phyloP scores from a whole-genome alignment of 2,113 vertebrate species.

The Progne subis region DNA sequence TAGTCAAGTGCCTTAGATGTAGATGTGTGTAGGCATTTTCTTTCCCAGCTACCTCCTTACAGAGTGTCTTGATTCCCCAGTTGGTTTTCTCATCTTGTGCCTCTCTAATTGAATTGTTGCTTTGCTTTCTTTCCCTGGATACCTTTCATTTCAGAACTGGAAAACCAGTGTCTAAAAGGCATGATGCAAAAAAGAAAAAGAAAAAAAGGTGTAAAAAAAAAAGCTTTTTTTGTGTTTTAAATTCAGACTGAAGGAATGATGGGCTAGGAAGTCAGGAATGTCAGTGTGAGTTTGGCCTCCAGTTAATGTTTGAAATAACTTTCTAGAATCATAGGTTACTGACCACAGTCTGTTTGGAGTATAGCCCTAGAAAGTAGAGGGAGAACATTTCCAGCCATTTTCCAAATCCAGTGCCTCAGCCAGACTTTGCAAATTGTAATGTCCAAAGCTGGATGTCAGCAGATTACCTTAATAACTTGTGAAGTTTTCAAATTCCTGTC shows the following conservation, averaged over 20 bases:
- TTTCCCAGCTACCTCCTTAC: not conserved
- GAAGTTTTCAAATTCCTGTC: not conserved
- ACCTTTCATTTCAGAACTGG: not conserved
- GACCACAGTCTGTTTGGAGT: not conserved
- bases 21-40: not conserved
- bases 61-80: not conserved
- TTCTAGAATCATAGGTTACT: not conserved
- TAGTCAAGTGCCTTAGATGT: not conserved
- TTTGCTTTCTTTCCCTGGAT: not conserved
- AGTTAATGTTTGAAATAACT: not conserved
- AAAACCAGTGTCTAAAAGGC: not conserved
- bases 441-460: not conserved
- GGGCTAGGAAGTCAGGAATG: not conserved
- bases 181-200: not conserved
- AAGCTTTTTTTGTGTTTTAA: not conserved
- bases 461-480: not conserved
- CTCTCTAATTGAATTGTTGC: not conserved
- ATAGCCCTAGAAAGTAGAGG: not conserved
- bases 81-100: not conserved
- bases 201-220: not conserved
- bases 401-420: not conserved
- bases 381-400: not conserved
- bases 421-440: not conserved
- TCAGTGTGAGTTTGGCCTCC: not conserved
- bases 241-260: not conserved